Percentiles rank a stretch among this genome's conserved stretches.
phyloP scores from a whole-genome alignment of 2,113 vertebrate genomes.

The Onychostruthus taczanowskii region DNA sequence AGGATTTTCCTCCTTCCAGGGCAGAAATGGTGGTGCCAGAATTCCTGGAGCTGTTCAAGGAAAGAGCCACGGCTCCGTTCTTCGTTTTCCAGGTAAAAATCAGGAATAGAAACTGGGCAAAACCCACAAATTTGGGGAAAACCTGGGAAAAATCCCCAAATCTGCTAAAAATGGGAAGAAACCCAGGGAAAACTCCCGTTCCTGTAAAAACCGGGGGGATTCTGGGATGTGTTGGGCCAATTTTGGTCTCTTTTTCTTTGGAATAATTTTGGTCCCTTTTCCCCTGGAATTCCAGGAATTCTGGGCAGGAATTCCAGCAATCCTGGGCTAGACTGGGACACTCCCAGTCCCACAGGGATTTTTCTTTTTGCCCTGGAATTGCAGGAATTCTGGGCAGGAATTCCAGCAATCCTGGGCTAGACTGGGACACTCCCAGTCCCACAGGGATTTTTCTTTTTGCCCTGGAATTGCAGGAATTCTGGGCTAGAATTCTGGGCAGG shows the following conservation, averaged over 20 bases:
- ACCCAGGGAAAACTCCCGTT: not conserved
- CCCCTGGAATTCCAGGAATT: too few relatives aligned
- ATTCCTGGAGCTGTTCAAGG: not conserved
- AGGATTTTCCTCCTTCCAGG: not conserved
- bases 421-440: too few relatives aligned
- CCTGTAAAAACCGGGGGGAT: too few relatives aligned
- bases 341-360: too few relatives aligned
- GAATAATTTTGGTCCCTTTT: not conserved
- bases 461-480: too few relatives aligned
- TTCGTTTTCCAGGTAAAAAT: not conserved
- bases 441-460: too few relatives aligned
- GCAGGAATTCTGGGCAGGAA: not conserved
- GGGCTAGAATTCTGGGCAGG: too few relatives aligned
- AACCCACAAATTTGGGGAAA: not conserved
- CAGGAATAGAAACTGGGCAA: accelerated
- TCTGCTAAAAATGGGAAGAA: not conserved
- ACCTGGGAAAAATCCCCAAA: too few relatives aligned
- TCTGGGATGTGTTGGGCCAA: not conserved
- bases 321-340: too few relatives aligned
- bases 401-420: too few relatives aligned
- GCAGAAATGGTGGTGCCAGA: not conserved
- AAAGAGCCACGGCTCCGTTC: not conserved
- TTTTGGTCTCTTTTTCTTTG: not conserved
- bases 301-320: too few relatives aligned
- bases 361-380: not conserved